A percentile compares a stretch with the other conserved stretches of the same genome.
These are phyloP conservation scores for Canis aureus DNA, from an alignment of 2,113 vertebrate genomes.

Conservation along the genomic window DNA sequence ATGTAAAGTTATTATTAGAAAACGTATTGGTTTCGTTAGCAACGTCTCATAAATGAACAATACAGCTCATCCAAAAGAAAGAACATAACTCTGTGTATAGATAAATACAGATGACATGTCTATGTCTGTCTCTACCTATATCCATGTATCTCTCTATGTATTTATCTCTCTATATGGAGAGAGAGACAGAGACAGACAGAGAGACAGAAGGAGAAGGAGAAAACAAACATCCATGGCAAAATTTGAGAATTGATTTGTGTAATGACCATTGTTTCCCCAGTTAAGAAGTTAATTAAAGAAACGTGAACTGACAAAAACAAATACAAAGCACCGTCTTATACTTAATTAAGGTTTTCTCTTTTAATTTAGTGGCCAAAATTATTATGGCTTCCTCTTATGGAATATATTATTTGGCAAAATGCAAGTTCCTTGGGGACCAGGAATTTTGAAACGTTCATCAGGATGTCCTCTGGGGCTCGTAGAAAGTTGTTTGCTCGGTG, in stretches of 20 bases:
- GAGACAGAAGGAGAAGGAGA: not conserved
- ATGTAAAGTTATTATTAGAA: not conserved
- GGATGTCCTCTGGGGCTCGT: not conserved
- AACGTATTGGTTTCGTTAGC: not conserved
- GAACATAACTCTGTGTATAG: not conserved
- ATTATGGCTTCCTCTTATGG: constrained; percentile 49
- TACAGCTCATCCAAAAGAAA: constrained; percentile 3
- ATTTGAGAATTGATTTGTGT: not conserved
- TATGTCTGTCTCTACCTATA: not conserved
- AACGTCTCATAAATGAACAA: not conserved
- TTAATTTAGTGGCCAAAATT: constrained; percentile 58
- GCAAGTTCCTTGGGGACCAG: not conserved
- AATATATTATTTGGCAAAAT: not conserved
- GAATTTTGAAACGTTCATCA: not conserved
- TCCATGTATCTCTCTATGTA: not conserved
- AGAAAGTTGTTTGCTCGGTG: not conserved
- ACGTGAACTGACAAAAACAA: not conserved
- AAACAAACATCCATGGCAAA: not conserved
- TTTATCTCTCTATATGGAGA: not conserved
- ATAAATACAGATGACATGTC: not conserved
- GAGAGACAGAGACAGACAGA: not conserved
- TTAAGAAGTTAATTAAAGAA: constrained; percentile 51
- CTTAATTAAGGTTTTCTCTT: constrained; percentile 59
- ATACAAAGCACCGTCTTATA: not conserved
- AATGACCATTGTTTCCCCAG: not conserved